A percentile compares a stretch with the other conserved stretches of the same genome.
Evolutionary conservation across 2,113 vertebrate genomes (phyloP).

Genomic region (Phalacrocorax brasilianus): DNA sequence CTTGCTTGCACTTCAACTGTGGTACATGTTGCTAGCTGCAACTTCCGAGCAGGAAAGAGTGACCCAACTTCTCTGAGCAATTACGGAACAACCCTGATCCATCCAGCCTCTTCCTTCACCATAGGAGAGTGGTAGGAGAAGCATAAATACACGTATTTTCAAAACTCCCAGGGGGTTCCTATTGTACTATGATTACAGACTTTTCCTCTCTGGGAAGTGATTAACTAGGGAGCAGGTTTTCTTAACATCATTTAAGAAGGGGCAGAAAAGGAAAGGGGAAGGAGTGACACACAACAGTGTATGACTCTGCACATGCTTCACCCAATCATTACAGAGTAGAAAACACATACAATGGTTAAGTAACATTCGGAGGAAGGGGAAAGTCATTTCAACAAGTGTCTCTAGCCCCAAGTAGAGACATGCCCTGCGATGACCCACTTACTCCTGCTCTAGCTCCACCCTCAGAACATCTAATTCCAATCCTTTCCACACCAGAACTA

Average conservation of each 20-base stretch:
- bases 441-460: neutral
- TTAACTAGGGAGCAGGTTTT: neutral
- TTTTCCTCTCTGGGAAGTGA: neutral
- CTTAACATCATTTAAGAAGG: neutral
- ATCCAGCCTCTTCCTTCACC: neutral
- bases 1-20: neutral
- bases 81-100: neutral
- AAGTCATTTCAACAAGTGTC: neutral
- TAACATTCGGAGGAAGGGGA: neutral
- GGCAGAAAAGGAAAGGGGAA: neutral
- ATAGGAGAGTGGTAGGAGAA: neutral
- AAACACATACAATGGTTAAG: neutral
- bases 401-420: neutral
- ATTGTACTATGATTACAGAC: neutral
- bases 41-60: neutral
- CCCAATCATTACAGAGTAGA: neutral
- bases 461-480: neutral
- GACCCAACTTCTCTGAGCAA: neutral
- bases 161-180: neutral
- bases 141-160: neutral
- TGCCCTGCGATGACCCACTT: neutral
- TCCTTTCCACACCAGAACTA: neutral
- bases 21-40: neutral
- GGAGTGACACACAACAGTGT: neutral
- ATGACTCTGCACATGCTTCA: neutral